These are phyloP conservation scores for Ctenopoma multispine DNA, from an alignment of 2,797 vertebrate genomes.

Conservation along the genomic window DNA sequence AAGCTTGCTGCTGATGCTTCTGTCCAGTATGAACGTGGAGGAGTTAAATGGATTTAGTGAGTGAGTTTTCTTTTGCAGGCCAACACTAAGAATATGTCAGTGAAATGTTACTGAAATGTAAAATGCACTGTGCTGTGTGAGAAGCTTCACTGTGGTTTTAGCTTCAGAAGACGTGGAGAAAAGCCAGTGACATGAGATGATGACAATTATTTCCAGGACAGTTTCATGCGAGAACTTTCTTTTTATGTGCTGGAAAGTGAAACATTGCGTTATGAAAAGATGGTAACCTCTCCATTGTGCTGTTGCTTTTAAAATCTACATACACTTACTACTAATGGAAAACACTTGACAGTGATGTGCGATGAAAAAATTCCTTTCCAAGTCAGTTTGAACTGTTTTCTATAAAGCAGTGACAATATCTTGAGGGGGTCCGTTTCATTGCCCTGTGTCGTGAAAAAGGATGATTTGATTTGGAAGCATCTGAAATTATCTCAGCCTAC, in stretches of 20 bases:
- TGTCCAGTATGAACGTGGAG: no score
- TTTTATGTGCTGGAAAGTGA: background rate
- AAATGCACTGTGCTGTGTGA: background rate
- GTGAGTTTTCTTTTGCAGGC: background rate
- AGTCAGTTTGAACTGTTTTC: background rate
- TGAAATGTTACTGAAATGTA: no score
- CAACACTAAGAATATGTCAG: no score
- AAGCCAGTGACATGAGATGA: constrained; percentile 2
- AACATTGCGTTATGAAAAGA: constrained; percentile 10
- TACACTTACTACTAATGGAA: constrained; percentile 24
- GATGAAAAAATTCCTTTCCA: background rate
- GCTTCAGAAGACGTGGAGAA: background rate
- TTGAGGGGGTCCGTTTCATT: background rate
- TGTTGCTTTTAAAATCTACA: background rate
- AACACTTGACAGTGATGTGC: constrained; percentile 17
- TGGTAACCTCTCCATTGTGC: constrained; percentile 1
- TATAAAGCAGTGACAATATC: constrained; percentile 15
- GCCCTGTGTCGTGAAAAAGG: constrained; percentile 4
- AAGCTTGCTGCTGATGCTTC: no score
- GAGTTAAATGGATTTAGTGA: no score
- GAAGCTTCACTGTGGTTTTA: background rate
- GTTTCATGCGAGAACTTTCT: constrained; percentile 13
- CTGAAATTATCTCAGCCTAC: constrained; percentile 7
- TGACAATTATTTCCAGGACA: constrained; percentile 9
- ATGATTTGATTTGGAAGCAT: constrained; percentile 31